Percentiles rank a stretch among this genome's conserved stretches.
Evolutionary conservation across 2,888 invertebrate species (phyloP).

Genomic region (Cantharis nigra): DNA sequence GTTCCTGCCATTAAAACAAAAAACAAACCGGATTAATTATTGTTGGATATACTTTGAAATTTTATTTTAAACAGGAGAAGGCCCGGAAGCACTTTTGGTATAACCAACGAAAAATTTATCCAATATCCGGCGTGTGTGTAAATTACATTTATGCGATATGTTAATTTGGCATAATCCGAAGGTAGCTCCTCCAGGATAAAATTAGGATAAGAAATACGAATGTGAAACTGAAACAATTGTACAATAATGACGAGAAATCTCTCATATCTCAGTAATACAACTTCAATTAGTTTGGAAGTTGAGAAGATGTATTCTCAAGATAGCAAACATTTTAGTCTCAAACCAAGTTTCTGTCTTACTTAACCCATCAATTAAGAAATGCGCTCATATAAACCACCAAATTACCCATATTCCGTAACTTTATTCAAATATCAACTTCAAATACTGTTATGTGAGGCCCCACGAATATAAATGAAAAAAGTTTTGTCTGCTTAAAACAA

Average conservation of each 20-base stretch:
- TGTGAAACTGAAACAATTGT: slow-evolving; percentile 13
- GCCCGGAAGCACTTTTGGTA: neutral
- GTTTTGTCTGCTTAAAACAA: neutral
- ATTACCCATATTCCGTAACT: neutral
- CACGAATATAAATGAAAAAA: neutral
- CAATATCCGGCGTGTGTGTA: neutral
- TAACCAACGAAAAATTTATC: neutral
- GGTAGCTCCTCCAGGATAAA: neutral
- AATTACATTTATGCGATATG: neutral
- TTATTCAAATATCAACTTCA: neutral
- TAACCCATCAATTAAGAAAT: slow-evolving; percentile 7
- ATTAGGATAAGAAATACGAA: neutral
- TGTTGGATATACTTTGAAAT: neutral
- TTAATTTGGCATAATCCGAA: neutral
- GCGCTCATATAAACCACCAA: slow-evolving; percentile 1
- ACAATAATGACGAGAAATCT: slow-evolving; percentile 16
- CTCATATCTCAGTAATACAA: slow-evolving; percentile 11
- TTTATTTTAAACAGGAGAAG: neutral
- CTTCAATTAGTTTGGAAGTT: slow-evolving; percentile 19
- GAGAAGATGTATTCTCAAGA: slow-evolving; percentile 20
- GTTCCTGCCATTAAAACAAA: neutral
- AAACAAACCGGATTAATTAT: neutral
- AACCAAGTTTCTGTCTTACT: slow-evolving; percentile 12
- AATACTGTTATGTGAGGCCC: neutral
- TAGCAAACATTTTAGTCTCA: slow-evolving; percentile 15